Conservation (phyloP, 2,888 invertebrate species). For the Mythimna impura region DNA sequence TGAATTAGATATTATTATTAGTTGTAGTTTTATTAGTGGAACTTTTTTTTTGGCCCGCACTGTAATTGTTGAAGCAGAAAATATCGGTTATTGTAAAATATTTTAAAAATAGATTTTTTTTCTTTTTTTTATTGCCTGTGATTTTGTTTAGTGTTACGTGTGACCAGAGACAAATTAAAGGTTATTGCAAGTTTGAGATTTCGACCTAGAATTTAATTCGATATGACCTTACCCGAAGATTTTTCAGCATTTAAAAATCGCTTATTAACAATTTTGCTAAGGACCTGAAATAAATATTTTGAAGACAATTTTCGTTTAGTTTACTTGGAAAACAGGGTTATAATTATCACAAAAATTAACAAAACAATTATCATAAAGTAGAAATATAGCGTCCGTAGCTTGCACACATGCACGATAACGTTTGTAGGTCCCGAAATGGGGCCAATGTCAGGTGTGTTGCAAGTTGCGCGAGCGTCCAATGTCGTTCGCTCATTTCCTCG, state of each 20-base stretch:
- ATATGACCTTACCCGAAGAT: slow-evolving; percentile 14
- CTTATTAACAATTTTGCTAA: slow-evolving; percentile 12
- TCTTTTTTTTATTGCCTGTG: not conserved
- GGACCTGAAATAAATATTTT: not conserved
- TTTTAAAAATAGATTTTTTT: not conserved
- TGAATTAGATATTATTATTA: slow-evolving; percentile 60
- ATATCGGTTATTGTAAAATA: not conserved
- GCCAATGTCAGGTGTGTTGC: slow-evolving; percentile 88
- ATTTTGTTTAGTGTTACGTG: slow-evolving; percentile 4
- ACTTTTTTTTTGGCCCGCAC: slow-evolving; percentile 18
- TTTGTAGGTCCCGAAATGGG: slow-evolving; percentile 86
- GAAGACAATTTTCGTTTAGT: not conserved
- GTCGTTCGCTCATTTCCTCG: slow-evolving; percentile 84
- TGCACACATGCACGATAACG: slow-evolving; percentile 81
- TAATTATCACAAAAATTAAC: slow-evolving; percentile 42
- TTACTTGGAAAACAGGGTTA: not conserved
- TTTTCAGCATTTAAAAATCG: slow-evolving; percentile 3
- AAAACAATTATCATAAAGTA: slow-evolving; percentile 52
- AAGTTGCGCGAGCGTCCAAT: slow-evolving; percentile 83
- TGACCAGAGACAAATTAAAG: not conserved
- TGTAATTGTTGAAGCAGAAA: slow-evolving; percentile 10
- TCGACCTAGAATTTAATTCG: slow-evolving; percentile 20
- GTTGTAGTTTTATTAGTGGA: slow-evolving; percentile 1
- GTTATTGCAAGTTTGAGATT: slow-evolving; percentile 7
- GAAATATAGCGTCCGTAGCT: slow-evolving; percentile 57